Base-by-base conservation (phyloP, 2,888 invertebrate genomes). In the Meiosimyza decipiens region DNA sequence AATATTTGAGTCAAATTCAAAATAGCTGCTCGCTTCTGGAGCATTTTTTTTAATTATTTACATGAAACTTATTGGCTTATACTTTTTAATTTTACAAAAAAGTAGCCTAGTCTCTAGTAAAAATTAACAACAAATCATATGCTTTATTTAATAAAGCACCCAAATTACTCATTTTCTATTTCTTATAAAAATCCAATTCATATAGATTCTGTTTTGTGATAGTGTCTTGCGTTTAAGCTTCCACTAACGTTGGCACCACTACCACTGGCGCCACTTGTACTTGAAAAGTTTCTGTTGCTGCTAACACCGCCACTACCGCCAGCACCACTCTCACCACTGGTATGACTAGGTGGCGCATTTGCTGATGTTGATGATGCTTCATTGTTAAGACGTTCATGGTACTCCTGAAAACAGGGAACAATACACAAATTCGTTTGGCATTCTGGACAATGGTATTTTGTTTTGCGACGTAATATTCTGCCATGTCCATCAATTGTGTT, bases 401-500 rank as follows among this genome's bases (percentile, higher is more conserved):
- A 94, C 82, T 93, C 92, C 86, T 95, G 95, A 88, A 95, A 95
- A 88, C 95, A 95, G 55, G 95, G 95, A 76, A 95, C 95, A 82
- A 95, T 95, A 87, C 95, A 95, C 69, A 95, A 89, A 87, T 95
- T 95, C 75, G 94, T 94, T 87, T 94, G 93, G 86, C 95, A 95
- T 85, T 95, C 95, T 0, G 95, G 95, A 87, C 95, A 95, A 83
- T 95, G 94, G 86, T 95, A 95, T 86, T 95, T 95, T 1, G 95
- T 95, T 88, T 95, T 95, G 74, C 95, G 90, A 62, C 95, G 90
- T 67, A 95, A 88, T 80, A 95, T 95, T 77, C 95, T 89, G 52
- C 94, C 94, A 87, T 93, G 92, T 62, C 91, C 91, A 85, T 95
- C 95, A 62, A 95, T 93, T 0, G 95, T 95, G 85, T 95, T 95